Percentiles rank a stretch among this genome's conserved stretches.
phyloP scores from a whole-genome alignment of 2,888 invertebrate species.

The Drosophila formosana region DNA sequence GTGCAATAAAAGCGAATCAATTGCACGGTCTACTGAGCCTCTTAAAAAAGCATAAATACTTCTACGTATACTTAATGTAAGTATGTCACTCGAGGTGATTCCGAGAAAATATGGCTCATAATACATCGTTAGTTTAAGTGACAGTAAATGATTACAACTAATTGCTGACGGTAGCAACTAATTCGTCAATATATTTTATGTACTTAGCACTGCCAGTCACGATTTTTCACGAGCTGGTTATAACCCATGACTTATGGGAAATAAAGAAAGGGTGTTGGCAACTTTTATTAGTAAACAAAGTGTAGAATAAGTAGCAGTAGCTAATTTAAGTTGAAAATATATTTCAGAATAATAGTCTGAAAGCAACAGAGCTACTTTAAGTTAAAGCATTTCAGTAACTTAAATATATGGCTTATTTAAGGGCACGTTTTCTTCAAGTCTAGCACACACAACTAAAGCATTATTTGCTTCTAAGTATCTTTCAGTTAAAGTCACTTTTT shows the following conservation, averaged over 20 bases:
- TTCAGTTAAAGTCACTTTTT: background rate
- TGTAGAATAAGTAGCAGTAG: background rate
- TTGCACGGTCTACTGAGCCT: background rate
- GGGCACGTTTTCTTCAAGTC: no score
- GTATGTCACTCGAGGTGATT: background rate
- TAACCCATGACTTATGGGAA: background rate
- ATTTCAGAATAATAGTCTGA: no score
- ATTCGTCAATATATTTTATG: background rate
- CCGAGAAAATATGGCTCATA: background rate
- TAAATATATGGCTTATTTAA: no score
- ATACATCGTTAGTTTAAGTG: background rate
- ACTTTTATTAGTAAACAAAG: background rate
- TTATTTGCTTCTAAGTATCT: no score
- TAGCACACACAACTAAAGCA: no score
- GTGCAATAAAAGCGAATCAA: background rate
- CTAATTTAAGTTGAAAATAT: no score
- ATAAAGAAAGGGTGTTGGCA: background rate
- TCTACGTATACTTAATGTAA: background rate
- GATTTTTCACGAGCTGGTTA: background rate
- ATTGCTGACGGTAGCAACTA: background rate
- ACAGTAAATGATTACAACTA: conserved; percentile 1
- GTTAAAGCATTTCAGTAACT: no score
- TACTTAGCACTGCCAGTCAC: background rate
- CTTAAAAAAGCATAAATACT: background rate
- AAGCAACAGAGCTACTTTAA: no score